phyloP scores from a whole-genome alignment of 2,888 invertebrate genomes.

The Onthophagus sagittarius region DNA sequence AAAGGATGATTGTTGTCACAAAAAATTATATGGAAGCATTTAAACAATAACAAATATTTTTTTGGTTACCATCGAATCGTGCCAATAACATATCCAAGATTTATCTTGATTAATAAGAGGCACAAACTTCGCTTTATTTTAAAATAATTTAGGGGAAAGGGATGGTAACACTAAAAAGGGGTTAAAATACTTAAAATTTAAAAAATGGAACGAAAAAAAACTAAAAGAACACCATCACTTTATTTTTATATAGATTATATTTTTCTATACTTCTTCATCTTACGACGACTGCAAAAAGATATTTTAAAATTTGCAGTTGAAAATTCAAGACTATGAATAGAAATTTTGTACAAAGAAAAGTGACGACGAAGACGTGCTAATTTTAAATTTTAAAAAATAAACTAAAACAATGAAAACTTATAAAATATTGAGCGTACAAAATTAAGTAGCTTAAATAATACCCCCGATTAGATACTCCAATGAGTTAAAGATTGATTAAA shows the following conservation, averaged over 20 bases:
- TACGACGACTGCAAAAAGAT: background rate
- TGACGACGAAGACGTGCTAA: background rate
- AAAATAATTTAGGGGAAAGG: background rate
- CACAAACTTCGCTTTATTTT: background rate
- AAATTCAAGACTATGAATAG: background rate
- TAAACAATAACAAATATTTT: background rate
- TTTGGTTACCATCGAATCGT: background rate
- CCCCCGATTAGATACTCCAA: too few species aligned
- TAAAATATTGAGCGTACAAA: background rate
- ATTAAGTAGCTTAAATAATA: too few species aligned
- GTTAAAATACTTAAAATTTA: constrained; percentile 24
- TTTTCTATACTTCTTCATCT: constrained; percentile 35
- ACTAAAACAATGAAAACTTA: background rate
- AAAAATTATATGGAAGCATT: background rate
- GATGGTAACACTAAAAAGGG: background rate
- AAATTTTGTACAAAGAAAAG: background rate
- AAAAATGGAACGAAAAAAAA: constrained; percentile 24
- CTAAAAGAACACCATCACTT: constrained; percentile 38
- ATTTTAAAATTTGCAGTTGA: background rate
- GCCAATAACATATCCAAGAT: background rate
- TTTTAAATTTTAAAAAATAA: background rate
- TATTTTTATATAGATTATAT: constrained; percentile 44
- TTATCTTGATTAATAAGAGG: background rate
- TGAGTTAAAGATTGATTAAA: too few species aligned
- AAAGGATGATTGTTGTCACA: background rate